Evolutionary conservation across 1,140 invertebrate genomes (phyloP).

Genomic region (Drosophila hydei): DNA sequence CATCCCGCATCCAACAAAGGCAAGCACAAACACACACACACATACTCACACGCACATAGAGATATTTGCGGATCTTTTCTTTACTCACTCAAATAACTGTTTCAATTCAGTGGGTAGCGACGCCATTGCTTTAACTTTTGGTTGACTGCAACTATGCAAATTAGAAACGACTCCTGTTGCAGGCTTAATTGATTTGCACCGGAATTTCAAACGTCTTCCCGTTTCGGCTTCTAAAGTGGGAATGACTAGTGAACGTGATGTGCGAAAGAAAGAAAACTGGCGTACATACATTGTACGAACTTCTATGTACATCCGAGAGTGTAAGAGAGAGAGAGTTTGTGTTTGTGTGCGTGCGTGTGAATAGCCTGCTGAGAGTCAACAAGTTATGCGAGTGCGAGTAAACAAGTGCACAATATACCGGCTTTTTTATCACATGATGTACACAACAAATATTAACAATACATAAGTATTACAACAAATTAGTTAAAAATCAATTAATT

Average conservation of each 20-base stretch:
- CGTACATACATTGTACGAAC: slow-evolving; percentile 4
- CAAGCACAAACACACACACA: neutral
- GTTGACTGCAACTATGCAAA: neutral
- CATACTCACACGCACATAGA: neutral
- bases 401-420: slow-evolving; percentile 27
- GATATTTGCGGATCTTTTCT: slow-evolving; percentile 4
- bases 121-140: slow-evolving; percentile 50
- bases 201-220: slow-evolving; percentile 33
- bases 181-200: slow-evolving; percentile 23
- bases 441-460: neutral
- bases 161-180: slow-evolving; percentile 22
- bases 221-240: slow-evolving; percentile 38
- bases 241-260: slow-evolving; percentile 25
- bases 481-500: slow-evolving; percentile 1
- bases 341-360: neutral
- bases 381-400: slow-evolving; percentile 18
- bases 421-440: neutral
- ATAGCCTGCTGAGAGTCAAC: slow-evolving; percentile 34
- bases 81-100: slow-evolving; percentile 67
- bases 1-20: slow-evolving; percentile 24
- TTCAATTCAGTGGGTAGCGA: slow-evolving; percentile 57
- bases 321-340: slow-evolving; percentile 1
- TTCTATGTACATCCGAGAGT: neutral
- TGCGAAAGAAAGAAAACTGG: slow-evolving; percentile 36
- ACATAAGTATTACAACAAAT: neutral